Evolutionary conservation across 2,888 invertebrate species (phyloP), one percentile per base, ranked within the genome.

Genomic region (Furcula furcula): DNA sequence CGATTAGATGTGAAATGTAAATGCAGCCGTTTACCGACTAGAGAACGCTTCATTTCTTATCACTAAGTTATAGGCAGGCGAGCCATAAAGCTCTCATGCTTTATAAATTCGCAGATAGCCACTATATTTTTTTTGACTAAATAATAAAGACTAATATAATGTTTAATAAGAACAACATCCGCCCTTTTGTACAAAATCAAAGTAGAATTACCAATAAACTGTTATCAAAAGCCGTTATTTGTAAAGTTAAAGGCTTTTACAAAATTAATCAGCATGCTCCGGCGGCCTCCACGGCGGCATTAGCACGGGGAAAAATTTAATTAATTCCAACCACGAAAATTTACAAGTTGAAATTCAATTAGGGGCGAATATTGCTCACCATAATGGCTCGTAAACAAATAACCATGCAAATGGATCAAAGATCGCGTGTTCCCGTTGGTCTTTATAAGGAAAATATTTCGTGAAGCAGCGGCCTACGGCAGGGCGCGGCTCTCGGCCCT

Each of bases 341-440:
- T 79, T 71, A 76, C 74, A 76, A 76, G 76, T 76, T 65, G 63
- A 76, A 79, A 85, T 82, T 82, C 69, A 82, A 84, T 84, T 79
- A 81, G 63, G 69, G 73, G 61, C 71, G 68, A 78, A 77, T 74
- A 77, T 80, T 75, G 73, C 65, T 67, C 67, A 61, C 69, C 66
- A 65, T 75, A 76, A 81, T 76, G 68, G 75, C 59, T 72, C 73
- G 72, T 75, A 83, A 85, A 82, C 81, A 86, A 85, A 85, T 75
- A 80, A 64, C 59, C 69, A 80, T 79, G 81, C 76, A 81, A 85
- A 84, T 82, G 77, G 81, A 85, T 84, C 84, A 83, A 80, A 83
- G 81, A 83, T 87, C 76, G 87, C 87, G 87, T 87, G 87, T 74
- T 78, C 65, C 72, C 71, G 69, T 71, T 70, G 76, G 78, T 76